A percentile compares a stretch with the other conserved stretches of the same genome.
Evolutionary conservation across 2,888 invertebrate species (phyloP).

Genomic region (Rhopalosiphum nymphaeae): DNA sequence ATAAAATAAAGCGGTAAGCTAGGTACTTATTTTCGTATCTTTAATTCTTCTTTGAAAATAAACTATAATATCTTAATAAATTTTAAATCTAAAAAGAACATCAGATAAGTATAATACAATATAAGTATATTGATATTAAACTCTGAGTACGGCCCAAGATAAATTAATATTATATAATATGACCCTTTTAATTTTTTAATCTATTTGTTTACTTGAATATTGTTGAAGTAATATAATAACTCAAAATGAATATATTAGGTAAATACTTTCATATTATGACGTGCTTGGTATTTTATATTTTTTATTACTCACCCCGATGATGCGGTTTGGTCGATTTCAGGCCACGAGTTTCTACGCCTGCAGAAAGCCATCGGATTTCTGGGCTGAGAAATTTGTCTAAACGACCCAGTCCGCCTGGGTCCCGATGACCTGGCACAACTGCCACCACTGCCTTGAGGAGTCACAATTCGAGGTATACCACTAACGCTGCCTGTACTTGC

Average conservation of each 20-base stretch:
- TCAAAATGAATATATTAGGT: not conserved
- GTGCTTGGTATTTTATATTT: not conserved
- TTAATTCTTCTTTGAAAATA: not conserved
- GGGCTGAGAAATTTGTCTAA: constrained; percentile 73
- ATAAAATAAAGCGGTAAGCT: not conserved
- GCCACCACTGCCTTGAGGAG: constrained; percentile 76
- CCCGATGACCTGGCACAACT: constrained; percentile 76
- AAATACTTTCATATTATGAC: not conserved
- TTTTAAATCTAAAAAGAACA: not conserved
- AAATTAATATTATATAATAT: not conserved
- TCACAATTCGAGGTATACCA: constrained; percentile 82
- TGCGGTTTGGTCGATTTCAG: constrained; percentile 86
- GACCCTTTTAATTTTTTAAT: not conserved
- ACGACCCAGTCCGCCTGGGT: constrained; percentile 73
- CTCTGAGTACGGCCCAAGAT: not conserved
- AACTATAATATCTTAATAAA: not conserved
- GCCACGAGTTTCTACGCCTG: constrained; percentile 84
- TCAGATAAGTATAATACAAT: not conserved
- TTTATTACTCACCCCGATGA: constrained; percentile 81
- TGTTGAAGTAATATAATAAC: not conserved
- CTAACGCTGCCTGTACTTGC: constrained; percentile 67
- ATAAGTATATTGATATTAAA: not conserved
- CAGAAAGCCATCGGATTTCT: constrained; percentile 81
- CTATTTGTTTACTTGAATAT: not conserved
- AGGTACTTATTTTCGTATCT: not conserved